These are phyloP conservation scores for Equus quagga DNA, from an alignment of 2,113 vertebrate species.

Conservation along the genomic window DNA sequence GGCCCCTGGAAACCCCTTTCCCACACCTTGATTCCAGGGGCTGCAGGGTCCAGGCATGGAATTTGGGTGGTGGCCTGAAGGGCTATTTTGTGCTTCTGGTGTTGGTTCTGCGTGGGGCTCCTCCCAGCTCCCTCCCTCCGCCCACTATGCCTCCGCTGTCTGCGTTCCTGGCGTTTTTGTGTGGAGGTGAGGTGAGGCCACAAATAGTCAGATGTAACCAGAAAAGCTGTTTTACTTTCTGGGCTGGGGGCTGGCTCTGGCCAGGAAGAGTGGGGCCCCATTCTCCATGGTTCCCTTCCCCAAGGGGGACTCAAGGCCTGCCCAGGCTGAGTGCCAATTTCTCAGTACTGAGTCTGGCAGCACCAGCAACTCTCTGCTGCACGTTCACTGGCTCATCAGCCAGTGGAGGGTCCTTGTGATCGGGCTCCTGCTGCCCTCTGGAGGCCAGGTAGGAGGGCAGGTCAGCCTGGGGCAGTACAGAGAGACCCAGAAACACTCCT, in stretches of 20 bases:
- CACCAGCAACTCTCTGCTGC: rapidly evolving
- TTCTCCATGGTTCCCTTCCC: neutral
- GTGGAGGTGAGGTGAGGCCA: neutral
- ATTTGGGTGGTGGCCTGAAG: rapidly evolving
- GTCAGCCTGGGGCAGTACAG: neutral
- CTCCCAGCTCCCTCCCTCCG: neutral
- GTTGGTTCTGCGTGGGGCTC: neutral
- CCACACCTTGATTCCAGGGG: rapidly evolving
- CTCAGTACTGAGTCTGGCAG: neutral
- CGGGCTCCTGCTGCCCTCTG: neutral
- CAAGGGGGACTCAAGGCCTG: neutral
- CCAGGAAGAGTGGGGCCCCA: neutral
- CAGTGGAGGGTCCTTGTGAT: neutral
- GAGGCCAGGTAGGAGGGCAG: neutral
- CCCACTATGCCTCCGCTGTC: rapidly evolving
- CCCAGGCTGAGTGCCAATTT: neutral
- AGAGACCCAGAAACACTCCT: neutral
- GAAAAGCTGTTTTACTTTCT: neutral
- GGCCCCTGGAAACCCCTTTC: rapidly evolving
- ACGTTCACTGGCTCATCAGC: neutral
- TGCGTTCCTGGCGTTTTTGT: neutral
- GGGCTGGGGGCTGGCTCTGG: neutral
- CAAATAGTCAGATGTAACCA: neutral
- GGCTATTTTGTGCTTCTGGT: neutral
- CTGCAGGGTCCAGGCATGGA: rapidly evolving